Conservation (phyloP, 1,140 invertebrate genomes). For the Drosophila saltans region DNA sequence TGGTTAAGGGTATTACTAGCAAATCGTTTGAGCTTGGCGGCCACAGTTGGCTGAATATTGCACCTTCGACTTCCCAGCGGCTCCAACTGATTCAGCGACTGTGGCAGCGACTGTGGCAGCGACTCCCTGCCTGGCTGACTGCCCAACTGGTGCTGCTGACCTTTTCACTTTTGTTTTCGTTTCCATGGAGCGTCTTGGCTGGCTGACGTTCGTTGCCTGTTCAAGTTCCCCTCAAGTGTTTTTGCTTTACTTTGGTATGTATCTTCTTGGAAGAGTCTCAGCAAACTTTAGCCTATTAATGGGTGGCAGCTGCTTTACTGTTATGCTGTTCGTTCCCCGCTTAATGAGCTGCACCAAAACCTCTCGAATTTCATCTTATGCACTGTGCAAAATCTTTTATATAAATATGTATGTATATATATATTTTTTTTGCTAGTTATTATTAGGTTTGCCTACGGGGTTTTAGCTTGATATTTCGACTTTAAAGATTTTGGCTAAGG, state of each 20-base stretch:
- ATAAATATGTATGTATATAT: background rate
- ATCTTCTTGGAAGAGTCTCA: slow-evolving; percentile 44
- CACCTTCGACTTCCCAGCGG: slow-evolving; percentile 34
- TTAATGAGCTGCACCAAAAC: slow-evolving; percentile 72
- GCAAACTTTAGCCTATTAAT: slow-evolving; percentile 40
- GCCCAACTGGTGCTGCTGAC: slow-evolving; percentile 64
- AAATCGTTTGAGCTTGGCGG: slow-evolving; percentile 68
- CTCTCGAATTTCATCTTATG: slow-evolving; percentile 49
- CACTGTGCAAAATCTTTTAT: slow-evolving; percentile 58
- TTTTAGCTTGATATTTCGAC: slow-evolving; percentile 33
- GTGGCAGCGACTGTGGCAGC: slow-evolving; percentile 7
- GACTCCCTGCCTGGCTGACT: slow-evolving; percentile 42
- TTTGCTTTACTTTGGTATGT: slow-evolving; percentile 17
- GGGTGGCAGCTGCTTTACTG: slow-evolving; percentile 28
- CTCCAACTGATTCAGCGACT: slow-evolving; percentile 16
- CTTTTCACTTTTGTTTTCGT: slow-evolving; percentile 81
- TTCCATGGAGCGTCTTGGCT: slow-evolving; percentile 52
- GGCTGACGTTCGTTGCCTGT: slow-evolving; percentile 46
- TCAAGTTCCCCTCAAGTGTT: slow-evolving; percentile 54
- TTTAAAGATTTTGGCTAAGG: slow-evolving; percentile 62
- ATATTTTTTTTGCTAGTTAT: slow-evolving; percentile 50
- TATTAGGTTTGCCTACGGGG: slow-evolving; percentile 49
- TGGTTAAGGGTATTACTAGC: slow-evolving; percentile 46
- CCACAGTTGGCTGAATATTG: slow-evolving; percentile 72
- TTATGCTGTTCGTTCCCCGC: slow-evolving; percentile 57